Evolutionary conservation across 2,797 vertebrate species (phyloP).

Genomic region (Ptychadena robeensis): DNA sequence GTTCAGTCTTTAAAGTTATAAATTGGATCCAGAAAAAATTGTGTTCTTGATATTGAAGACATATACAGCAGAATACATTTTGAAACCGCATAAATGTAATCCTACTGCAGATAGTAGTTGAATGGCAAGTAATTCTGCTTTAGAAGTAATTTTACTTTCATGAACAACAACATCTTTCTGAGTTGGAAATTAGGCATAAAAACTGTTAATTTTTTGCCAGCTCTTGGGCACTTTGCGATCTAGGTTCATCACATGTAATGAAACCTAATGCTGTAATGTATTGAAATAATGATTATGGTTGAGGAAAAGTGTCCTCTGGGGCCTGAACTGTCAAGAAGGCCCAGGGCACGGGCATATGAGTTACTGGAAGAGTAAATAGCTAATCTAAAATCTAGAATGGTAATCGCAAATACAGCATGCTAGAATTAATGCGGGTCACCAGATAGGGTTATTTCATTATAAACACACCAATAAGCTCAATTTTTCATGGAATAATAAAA

Average conservation of each 20-base stretch:
- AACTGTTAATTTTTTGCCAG: constrained; percentile 58
- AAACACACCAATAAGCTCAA: constrained; percentile 37
- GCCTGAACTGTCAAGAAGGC: constrained; percentile 58
- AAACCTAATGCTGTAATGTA: constrained; percentile 61
- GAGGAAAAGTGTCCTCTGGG: constrained; percentile 59
- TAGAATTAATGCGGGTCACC: constrained; percentile 55
- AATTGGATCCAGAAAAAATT: not conserved
- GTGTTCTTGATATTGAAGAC: constrained; percentile 5
- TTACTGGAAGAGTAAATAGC: constrained; percentile 58
- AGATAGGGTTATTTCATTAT: constrained; percentile 56
- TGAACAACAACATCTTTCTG: constrained; percentile 59
- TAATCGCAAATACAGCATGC: constrained; percentile 56
- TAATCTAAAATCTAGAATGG: constrained; percentile 61
- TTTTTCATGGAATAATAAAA: constrained; percentile 41
- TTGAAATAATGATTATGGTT: constrained; percentile 62
- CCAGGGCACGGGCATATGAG: constrained; percentile 41
- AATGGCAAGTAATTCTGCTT: constrained; percentile 44
- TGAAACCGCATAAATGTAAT: constrained; percentile 34
- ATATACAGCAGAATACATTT: constrained; percentile 28
- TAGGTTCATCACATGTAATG: constrained; percentile 60
- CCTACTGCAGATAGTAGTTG: constrained; percentile 6
- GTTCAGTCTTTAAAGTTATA: not conserved
- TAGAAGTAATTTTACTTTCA: constrained; percentile 56
- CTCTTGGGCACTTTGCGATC: constrained; percentile 51
- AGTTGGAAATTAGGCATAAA: constrained; percentile 58